Evolutionary conservation across 2,888 invertebrate species (phyloP).

Genomic region (Euspilapteryx auroguttella): DNA sequence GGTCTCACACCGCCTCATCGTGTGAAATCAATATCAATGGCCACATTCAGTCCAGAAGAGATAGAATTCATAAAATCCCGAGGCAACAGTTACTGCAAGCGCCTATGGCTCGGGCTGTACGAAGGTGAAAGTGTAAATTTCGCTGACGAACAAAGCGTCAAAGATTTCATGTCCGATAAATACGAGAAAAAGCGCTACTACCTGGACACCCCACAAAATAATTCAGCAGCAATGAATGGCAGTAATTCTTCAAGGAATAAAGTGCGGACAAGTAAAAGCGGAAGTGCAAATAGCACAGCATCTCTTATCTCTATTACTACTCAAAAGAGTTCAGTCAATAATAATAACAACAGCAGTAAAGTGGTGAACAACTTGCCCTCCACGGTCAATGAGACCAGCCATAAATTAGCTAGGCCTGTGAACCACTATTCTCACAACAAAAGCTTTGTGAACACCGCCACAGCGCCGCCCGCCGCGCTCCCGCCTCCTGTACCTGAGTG

Average conservation of each 20-base stretch:
- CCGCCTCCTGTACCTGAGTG: slow-evolving; percentile 36
- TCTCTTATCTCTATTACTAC: slow-evolving; percentile 42
- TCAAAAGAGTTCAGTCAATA: slow-evolving; percentile 25
- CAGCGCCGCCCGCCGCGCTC: neutral
- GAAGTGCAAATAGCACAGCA: slow-evolving; percentile 17
- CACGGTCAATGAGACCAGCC: slow-evolving; percentile 22
- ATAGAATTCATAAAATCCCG: slow-evolving; percentile 85
- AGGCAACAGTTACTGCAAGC: slow-evolving; percentile 92
- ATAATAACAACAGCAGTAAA: slow-evolving; percentile 19
- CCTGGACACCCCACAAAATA: slow-evolving; percentile 26
- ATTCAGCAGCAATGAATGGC: slow-evolving; percentile 24
- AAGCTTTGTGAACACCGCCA: slow-evolving; percentile 15
- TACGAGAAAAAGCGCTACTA: slow-evolving; percentile 88
- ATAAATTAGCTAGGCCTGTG: slow-evolving; percentile 28
- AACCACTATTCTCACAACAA: slow-evolving; percentile 19
- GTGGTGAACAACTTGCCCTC: slow-evolving; percentile 25
- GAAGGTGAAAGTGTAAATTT: slow-evolving; percentile 74
- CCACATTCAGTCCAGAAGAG: slow-evolving; percentile 94
- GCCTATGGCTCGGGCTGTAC: slow-evolving; percentile 91
- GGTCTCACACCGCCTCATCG: slow-evolving; percentile 97
- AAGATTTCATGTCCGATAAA: slow-evolving; percentile 92
- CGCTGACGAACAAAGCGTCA: slow-evolving; percentile 87
- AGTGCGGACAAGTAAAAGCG: slow-evolving; percentile 28
- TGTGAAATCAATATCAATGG: slow-evolving; percentile 98
- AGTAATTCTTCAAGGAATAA: slow-evolving; percentile 27